Conservation (phyloP, 2,113 vertebrate genomes). For the Zeus faber region DNA sequence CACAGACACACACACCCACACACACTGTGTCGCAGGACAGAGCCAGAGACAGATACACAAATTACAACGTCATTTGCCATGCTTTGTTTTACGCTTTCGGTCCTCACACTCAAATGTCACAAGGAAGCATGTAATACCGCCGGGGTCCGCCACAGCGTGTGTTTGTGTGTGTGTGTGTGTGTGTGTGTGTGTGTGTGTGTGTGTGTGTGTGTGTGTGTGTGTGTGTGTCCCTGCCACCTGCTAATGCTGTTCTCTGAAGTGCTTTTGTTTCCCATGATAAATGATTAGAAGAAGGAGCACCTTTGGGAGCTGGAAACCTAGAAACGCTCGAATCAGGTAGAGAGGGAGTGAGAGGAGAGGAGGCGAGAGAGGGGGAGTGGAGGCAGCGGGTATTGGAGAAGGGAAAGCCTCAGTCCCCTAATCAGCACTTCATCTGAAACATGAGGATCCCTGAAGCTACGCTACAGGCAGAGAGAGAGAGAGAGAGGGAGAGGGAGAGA, state of each 20-base stretch:
- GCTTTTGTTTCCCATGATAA: constrained; percentile 64
- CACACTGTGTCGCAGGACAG: constrained; percentile 17
- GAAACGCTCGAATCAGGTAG: constrained; percentile 7
- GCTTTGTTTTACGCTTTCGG: constrained; percentile 54
- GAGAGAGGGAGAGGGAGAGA: background rate
- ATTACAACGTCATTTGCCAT: constrained; percentile 62
- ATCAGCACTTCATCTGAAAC: constrained; percentile 37
- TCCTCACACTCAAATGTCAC: constrained; percentile 54
- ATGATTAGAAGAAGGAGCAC: constrained; percentile 56
- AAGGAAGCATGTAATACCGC: constrained; percentile 38
- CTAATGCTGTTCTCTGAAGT: constrained; percentile 36
- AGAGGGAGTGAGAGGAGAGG: background rate
- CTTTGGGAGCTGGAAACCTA: constrained; percentile 36
- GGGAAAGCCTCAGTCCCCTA: constrained; percentile 9
- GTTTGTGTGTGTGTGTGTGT: constrained; percentile 6
- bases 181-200: constrained; percentile 13
- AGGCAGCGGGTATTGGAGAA: constrained; percentile 3
- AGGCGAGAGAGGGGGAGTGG: background rate
- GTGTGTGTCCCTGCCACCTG: constrained; percentile 7
- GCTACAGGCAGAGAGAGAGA: constrained; percentile 14
- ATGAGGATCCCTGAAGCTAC: constrained; percentile 32
- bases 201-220: constrained; percentile 2
- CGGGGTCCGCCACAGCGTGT: constrained; percentile 4
- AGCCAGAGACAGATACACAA: constrained; percentile 34
- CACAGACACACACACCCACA: background rate